Base-by-base conservation (phyloP, 2,797 vertebrate species). In the Xyrichtys novacula region DNA sequence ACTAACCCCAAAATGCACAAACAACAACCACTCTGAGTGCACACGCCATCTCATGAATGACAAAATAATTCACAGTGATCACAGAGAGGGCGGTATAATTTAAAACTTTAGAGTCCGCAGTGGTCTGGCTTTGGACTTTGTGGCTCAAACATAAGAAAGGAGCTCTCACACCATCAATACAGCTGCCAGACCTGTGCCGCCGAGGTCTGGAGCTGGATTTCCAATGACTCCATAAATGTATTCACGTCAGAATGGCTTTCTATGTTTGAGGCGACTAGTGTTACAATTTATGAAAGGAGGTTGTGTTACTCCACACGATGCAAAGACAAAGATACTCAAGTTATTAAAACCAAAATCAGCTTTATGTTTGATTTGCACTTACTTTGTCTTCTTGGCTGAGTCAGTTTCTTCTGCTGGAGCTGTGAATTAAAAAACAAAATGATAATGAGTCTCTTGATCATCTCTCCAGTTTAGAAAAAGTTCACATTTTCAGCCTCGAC, bases 341-440 rank as follows among this genome's bases (percentile, higher is more conserved):
- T 23, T 39, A 6, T 50, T 44, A 34, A 48, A 65, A 59, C 16
- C 12, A 25, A 20, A 38, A 4, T 23, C 26, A 62, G 8, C 3
- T 20, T 49, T 68, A 64, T 48, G 4, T 63, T 34, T 28, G 32
- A 1, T 38, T 55, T 76, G 65, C 44, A 88, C 91, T 93, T 89
- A 93, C 91, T 83, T 91, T 80, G 85, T 55, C 63, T 88, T 90
- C 77, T 88, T 88, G 58, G 83, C 72, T 40, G 62, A 1, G 0
- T 91, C 89, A 34, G 76, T 36, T 32, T 90, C 88, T 29, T 85
- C 76, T 22, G 71, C 75, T 80, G 44, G 81, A 79, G 38, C 90
- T 92, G 28, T 9, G 69, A 31, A 25, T 2, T 17, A 59, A 34
- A 63, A 2, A 69, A 49, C 0, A 12, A 46, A 39, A 53, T 2